Percentiles rank a stretch among this genome's conserved stretches.
phyloP scores from a whole-genome alignment of 2,797 vertebrate species.

The Ispidina picta region DNA sequence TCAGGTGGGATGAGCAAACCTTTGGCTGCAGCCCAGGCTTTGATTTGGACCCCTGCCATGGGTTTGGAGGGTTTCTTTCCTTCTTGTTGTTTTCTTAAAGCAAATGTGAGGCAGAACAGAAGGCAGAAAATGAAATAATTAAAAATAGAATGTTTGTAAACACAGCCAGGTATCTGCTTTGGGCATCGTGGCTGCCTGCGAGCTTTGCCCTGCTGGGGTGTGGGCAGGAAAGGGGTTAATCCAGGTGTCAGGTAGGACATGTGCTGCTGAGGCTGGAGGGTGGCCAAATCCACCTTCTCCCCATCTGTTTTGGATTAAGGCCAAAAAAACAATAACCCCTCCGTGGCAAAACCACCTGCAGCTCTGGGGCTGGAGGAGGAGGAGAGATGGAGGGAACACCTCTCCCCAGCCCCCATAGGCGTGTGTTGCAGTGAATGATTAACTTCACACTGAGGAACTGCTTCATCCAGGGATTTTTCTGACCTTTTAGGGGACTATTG shows the following conservation, averaged over 20 bases:
- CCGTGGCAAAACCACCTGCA: slow-evolving; percentile 40
- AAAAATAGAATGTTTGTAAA: not conserved
- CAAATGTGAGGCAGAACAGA: not conserved
- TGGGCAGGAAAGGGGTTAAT: slow-evolving; percentile 21
- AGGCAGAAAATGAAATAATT: not conserved
- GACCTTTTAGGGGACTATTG: slow-evolving; percentile 9
- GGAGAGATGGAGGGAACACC: not conserved
- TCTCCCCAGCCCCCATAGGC: not conserved
- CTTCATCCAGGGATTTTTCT: not conserved
- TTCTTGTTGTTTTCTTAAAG: not conserved
- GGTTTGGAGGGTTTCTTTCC: not conserved
- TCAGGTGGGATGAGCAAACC: not conserved
- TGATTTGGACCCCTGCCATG: not conserved
- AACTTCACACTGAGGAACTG: not conserved
- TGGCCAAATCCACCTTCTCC: slow-evolving; percentile 43
- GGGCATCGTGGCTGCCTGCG: rapidly evolving
- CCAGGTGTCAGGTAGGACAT: slow-evolving; percentile 26
- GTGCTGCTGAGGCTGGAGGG: slow-evolving; percentile 15
- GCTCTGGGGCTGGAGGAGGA: not conserved
- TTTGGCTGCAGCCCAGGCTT: not conserved
- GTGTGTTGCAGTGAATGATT: not conserved
- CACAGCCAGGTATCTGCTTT: not conserved
- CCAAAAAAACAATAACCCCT: not conserved
- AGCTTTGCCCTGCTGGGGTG: not conserved
- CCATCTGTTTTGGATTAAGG: slow-evolving; percentile 46